Base-by-base conservation (phyloP, 2,113 vertebrate genomes). In the Jaculus jaculus region DNA sequence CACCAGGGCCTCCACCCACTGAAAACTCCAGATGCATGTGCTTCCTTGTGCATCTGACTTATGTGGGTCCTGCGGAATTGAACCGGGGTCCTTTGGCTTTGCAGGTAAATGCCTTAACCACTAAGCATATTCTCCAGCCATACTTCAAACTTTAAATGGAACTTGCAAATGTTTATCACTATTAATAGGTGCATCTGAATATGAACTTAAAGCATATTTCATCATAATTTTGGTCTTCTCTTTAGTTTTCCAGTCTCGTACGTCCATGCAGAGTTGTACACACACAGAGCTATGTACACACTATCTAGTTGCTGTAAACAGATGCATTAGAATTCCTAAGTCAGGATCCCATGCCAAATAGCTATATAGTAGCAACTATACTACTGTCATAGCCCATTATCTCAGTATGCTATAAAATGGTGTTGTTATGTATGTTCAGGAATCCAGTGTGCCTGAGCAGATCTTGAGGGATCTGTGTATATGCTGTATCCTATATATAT, bases 271-370 rank as follows among this genome's bases (percentile, higher is more conserved):
- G 32, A 90, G 13, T 39, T 37, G 21, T 39, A 60, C 78, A 79
- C 15, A 69, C 7, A 54, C n/a, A 71, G 16, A 58, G 39, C 65
- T 12, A 65, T 54, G 28, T 12, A 37, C 2, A 34, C 1, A 12
- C n/a, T 21, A 1, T 60, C 18, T 81, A 58, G 47, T 58, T 71
- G 58, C 84, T n/a, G 39, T 69, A 60, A 90, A 39, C 26, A 83
- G 20, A 79, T 79, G 32, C 61, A 0, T 12, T 28, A n/a, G 10
- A 21, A 13, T 11, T 69, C 9, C 37, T 83, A 92, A 74, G 73
- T 73, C 81, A 86, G 75, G 80, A 74, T 83, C 89, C 37, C 18
- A 91, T 66, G 28, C 66, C 79, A 65, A 87, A 89, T 17, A 78
- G 69, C 77, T 8, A 82, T 86, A 78, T 3, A 10, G 17, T 58